phyloP scores from a whole-genome alignment of 2,797 vertebrate species.

The Clarias pachynema region DNA sequence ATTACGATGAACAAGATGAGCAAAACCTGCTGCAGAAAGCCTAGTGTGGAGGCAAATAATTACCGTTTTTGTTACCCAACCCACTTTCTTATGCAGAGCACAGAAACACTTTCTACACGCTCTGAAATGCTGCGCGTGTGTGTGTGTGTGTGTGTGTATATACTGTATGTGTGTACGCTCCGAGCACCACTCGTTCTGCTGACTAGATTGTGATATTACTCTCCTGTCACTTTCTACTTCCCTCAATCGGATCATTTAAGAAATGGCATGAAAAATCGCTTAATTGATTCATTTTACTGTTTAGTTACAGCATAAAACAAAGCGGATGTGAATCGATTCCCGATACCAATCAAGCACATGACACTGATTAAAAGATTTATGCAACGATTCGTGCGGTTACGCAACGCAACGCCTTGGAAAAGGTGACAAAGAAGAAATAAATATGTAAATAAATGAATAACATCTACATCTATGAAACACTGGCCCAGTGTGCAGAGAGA shows the following conservation, averaged over 20 bases:
- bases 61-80: constrained; percentile 3
- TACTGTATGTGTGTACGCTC: neutral
- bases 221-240: neutral
- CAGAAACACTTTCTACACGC: neutral
- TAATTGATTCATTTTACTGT: constrained; percentile 14
- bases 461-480: constrained; percentile 15
- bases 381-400: neutral
- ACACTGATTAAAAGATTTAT: neutral
- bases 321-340: constrained; percentile 2
- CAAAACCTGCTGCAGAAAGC: neutral
- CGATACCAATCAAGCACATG: neutral
- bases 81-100: constrained; percentile 1
- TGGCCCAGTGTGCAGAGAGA: constrained; percentile 59
- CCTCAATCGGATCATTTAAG: neutral
- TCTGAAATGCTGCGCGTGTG: neutral
- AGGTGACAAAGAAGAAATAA: neutral
- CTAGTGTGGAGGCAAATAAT: constrained; percentile 13
- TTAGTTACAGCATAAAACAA: constrained; percentile 3
- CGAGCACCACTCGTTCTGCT: neutral
- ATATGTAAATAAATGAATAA: constrained; percentile 22
- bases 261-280: neutral
- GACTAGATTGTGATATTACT: neutral
- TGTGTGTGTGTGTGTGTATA: neutral
- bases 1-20: constrained; percentile 3
- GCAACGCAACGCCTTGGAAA: neutral